Evolutionary conservation across 2,888 invertebrate genomes (phyloP).

Genomic region (Morpho achilles): DNA sequence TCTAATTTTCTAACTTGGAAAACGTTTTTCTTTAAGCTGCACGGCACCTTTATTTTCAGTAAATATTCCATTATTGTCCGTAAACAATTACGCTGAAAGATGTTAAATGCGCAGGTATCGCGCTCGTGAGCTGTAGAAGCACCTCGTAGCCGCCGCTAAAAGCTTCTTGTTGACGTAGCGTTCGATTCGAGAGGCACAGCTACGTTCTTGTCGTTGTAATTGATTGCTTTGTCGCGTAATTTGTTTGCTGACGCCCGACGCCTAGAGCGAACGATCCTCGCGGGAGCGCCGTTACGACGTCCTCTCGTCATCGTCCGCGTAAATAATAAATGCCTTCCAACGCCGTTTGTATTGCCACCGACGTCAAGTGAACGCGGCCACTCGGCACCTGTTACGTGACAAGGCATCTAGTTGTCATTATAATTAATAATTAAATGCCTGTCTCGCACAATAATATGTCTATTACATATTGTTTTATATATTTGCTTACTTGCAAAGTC

Average conservation of each 20-base stretch:
- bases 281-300: slow-evolving; percentile 57
- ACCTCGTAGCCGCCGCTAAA: slow-evolving; percentile 62
- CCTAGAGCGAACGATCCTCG: slow-evolving; percentile 53
- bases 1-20: slow-evolving; percentile 60
- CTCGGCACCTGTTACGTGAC: slow-evolving; percentile 38
- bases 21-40: slow-evolving; percentile 49
- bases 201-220: slow-evolving; percentile 72
- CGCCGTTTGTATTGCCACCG: slow-evolving; percentile 19
- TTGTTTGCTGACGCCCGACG: slow-evolving; percentile 69
- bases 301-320: slow-evolving; percentile 63
- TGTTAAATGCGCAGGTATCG: slow-evolving; percentile 49
- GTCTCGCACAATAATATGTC: too few species aligned
- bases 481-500: too few species aligned
- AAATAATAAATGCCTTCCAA: slow-evolving; percentile 66
- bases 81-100: slow-evolving; percentile 49
- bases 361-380: slow-evolving; percentile 8
- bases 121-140: slow-evolving; percentile 50
- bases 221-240: slow-evolving; percentile 79
- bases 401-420: slow-evolving; percentile 35
- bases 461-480: too few species aligned
- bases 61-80: slow-evolving; percentile 18
- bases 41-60: slow-evolving; percentile 30
- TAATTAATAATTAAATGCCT: not conserved
- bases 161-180: slow-evolving; percentile 77
- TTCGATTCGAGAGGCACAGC: slow-evolving; percentile 69